Evolutionary conservation across 2,113 vertebrate species (phyloP), one percentile per base, ranked within the genome.

Genomic region (Hydrochoerus hydrochaeris): DNA sequence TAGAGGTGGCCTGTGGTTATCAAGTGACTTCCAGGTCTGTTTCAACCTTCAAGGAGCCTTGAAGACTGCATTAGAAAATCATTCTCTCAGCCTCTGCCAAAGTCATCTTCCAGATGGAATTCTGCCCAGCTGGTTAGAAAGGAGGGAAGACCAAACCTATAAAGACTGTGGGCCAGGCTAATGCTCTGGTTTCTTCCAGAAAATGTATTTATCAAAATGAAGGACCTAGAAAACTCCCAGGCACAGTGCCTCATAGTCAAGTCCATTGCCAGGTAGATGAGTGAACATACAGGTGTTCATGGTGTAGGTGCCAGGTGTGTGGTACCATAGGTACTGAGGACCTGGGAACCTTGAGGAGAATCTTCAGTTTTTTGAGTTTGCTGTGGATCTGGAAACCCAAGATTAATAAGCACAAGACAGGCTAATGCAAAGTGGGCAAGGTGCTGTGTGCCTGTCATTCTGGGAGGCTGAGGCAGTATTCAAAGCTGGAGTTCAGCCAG

Each of bases 61-160:
- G 41, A 82, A 83, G 90, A 71, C 63, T 17, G 8, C 3, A 5
- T 71, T 86, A 90, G 44, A 71, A 94, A 96, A 91, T 49, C 19
- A 6, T 77, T 81, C 62, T 41, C 71, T 91, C 85, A 77, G 49
- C 49, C 41, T 94, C 94, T 90, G 85, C 75, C 84, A 77, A 81
- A 96, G 57, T 26, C 73, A 24, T 62, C 22, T 97, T 93, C 88
- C 7, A 24, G 19, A 1, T 87, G 57, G 71, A 77, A 89, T 78
- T 80, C 92, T 97, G 81, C 49, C 93, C 24, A 80, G 62, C 52
- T 82, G n/a, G 60, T 77, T 91, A 88, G 86, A 88, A 94, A 86
- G 80, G 92, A 89, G 88, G 58, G 35, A 49, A 89, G 41, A 85
- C 32, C 87, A 71, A 85, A 17, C 38, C 75, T 49, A 19, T 57